Conservation (phyloP, 2,113 vertebrate genomes). For the Myotis lucifugus region DNA sequence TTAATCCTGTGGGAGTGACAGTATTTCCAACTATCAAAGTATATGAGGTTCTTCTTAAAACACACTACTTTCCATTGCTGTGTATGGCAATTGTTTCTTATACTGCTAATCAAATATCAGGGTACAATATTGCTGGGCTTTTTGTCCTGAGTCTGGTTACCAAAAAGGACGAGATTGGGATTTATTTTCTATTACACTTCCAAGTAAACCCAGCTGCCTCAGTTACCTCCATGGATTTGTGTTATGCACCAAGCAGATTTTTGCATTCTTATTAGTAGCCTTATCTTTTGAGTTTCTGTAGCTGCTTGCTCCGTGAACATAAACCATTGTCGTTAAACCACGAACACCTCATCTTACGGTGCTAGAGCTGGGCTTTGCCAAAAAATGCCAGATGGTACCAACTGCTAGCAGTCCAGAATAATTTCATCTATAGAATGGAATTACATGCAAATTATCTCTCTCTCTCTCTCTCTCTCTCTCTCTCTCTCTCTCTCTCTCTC, state of each 20-base stretch:
- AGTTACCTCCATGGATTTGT: not conserved
- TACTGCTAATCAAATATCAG: not conserved
- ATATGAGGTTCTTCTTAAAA: not conserved
- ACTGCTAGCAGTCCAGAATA: not conserved
- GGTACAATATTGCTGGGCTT: not conserved
- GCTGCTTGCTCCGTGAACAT: not conserved
- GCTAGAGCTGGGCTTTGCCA: not conserved
- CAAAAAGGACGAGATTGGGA: not conserved
- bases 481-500: no score
- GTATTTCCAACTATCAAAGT: not conserved
- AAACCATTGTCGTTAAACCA: not conserved
- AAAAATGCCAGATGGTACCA: slow-evolving; percentile 28
- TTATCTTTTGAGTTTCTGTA: not conserved
- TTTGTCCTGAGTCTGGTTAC: not conserved
- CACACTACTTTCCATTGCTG: not conserved
- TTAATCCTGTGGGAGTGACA: not conserved
- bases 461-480: no score
- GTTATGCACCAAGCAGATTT: not conserved
- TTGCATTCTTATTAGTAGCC: not conserved
- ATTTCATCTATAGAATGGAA: slow-evolving; percentile 1
- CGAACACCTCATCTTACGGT: not conserved
- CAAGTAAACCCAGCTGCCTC: not conserved
- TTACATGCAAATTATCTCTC: not conserved
- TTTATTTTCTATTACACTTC: not conserved
- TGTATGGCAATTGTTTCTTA: not conserved